A percentile compares a stretch with the other conserved stretches of the same genome.
Evolutionary conservation across 1,140 invertebrate species (phyloP).

Genomic region (Agrilus planipennis): DNA sequence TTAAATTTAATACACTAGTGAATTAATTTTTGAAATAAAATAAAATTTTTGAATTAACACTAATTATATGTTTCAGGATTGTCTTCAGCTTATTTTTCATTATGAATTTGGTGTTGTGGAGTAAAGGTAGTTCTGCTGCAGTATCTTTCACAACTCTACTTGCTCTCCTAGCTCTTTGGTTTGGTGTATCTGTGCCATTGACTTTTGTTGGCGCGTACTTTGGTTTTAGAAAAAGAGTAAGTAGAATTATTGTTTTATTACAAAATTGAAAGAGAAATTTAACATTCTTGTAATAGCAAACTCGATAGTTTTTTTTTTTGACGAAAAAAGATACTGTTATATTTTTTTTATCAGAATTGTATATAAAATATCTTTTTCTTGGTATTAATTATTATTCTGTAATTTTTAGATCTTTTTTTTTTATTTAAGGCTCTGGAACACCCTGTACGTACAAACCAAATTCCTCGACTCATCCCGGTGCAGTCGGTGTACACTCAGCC

Average conservation of each 20-base stretch:
- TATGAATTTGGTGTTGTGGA: slow-evolving; percentile 94
- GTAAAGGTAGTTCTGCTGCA: slow-evolving; percentile 86
- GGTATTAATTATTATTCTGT: neutral
- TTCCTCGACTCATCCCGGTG: slow-evolving; percentile 94
- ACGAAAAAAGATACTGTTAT: neutral
- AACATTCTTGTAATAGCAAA: too few species aligned
- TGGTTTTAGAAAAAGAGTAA: slow-evolving; percentile 91
- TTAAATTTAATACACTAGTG: too few species aligned
- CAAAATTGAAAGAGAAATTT: neutral
- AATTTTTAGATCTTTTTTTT: neutral
- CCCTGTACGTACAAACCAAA: slow-evolving; percentile 96
- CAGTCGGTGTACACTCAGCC: slow-evolving; percentile 95
- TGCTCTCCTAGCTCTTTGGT: slow-evolving; percentile 92
- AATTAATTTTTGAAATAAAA: too few species aligned
- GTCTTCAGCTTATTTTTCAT: slow-evolving; percentile 93
- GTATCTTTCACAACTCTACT: slow-evolving; percentile 96
- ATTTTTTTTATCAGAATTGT: neutral
- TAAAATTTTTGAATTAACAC: too few species aligned
- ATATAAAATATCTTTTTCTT: neutral
- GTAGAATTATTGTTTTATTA: too few species aligned
- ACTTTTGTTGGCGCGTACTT: slow-evolving; percentile 98
- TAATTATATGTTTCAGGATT: slow-evolving; percentile 48
- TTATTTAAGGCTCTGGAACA: slow-evolving; percentile 76
- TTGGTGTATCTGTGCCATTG: slow-evolving; percentile 93
- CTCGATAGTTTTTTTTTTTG: too few species aligned